phyloP scores from a whole-genome alignment of 2,113 vertebrate genomes.

The Strix aluco region DNA sequence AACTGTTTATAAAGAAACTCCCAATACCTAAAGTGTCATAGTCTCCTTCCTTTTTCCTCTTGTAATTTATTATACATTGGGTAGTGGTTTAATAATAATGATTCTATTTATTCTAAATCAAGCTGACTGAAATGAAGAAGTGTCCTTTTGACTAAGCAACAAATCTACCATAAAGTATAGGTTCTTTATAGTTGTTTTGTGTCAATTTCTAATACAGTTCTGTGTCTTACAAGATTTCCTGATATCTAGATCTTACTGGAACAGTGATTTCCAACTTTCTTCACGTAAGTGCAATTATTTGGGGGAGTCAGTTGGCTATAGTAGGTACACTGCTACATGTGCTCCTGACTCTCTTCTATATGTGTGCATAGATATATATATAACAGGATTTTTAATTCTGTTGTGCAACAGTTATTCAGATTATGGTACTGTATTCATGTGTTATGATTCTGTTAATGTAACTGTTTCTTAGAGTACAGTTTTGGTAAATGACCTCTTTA shows the following conservation, averaged over 20 bases:
- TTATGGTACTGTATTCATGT: background rate
- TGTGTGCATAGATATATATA: too few species aligned
- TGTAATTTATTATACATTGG: background rate
- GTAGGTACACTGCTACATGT: background rate
- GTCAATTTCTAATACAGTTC: background rate
- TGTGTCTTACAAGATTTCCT: background rate
- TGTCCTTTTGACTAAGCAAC: background rate
- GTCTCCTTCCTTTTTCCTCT: background rate
- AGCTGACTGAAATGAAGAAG: background rate
- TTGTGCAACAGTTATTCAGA: background rate
- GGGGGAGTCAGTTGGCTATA: accelerated
- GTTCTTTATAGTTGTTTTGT: background rate
- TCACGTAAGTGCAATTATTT: background rate
- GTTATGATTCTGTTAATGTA: background rate
- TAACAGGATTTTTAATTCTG: background rate
- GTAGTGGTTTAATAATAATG: background rate
- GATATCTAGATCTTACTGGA: background rate
- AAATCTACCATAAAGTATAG: background rate
- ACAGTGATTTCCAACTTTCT: background rate
- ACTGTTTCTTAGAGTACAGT: background rate
- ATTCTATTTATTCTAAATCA: background rate
- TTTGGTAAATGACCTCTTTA: background rate
- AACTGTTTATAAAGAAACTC: background rate
- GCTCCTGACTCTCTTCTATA: background rate
- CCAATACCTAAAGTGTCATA: background rate